Conservation (phyloP, 2,797 vertebrate genomes). For the Chiloscyllium punctatum region DNA sequence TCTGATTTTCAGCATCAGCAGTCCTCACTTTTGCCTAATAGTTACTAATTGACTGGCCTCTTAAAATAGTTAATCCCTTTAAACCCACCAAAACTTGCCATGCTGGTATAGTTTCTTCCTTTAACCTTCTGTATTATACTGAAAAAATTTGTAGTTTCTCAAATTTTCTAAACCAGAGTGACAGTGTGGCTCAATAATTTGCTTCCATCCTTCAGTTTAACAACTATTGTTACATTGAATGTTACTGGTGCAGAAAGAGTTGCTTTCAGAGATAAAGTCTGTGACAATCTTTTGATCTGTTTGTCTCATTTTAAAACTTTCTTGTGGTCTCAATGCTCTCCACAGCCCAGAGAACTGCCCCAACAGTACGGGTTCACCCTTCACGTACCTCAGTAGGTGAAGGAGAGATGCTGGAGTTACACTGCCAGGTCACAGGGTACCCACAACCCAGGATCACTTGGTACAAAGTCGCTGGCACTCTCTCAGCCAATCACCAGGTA, state of each 20-base stretch:
- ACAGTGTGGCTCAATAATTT: neutral
- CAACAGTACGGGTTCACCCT: conserved; percentile 71
- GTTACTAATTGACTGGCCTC: too few relatives aligned
- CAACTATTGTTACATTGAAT: neutral
- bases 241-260: neutral
- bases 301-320: neutral
- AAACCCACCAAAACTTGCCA: too few relatives aligned
- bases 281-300: neutral
- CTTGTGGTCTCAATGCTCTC: neutral
- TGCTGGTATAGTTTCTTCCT: too few relatives aligned
- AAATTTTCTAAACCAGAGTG: too few relatives aligned
- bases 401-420: conserved; percentile 80
- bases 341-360: conserved; percentile 56
- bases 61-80: too few relatives aligned
- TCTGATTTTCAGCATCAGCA: too few relatives aligned
- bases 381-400: conserved; percentile 70
- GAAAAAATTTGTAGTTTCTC: too few relatives aligned
- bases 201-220: neutral
- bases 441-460: conserved; percentile 71
- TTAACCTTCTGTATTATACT: too few relatives aligned
- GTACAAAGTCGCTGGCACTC: conserved; percentile 66
- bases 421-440: conserved; percentile 67
- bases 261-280: neutral
- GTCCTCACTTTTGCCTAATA: too few relatives aligned
- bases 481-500: conserved; percentile 81